Percentiles rank a stretch among this genome's conserved stretches.
phyloP scores from a whole-genome alignment of 2,797 vertebrate genomes.

The Chlorospingus semifuscus region DNA sequence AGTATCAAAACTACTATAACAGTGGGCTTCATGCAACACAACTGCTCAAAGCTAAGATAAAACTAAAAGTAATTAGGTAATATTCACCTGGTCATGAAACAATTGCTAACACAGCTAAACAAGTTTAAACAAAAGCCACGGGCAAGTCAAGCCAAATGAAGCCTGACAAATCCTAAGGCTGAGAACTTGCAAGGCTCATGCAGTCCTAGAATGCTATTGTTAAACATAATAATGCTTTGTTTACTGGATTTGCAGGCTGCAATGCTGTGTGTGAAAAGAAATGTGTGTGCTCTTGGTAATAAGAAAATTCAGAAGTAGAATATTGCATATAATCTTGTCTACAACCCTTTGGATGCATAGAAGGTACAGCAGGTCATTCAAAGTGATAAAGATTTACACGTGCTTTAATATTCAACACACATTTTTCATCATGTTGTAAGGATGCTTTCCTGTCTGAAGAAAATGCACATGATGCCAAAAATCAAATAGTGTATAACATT shows the following conservation, averaged over 20 bases:
- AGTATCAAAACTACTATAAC: neutral
- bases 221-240: neutral
- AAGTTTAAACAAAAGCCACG: neutral
- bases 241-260: neutral
- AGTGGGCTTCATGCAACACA: neutral
- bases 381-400: neutral
- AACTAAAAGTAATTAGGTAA: neutral
- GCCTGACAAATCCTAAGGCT: neutral
- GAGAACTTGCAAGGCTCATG: neutral
- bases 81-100: neutral
- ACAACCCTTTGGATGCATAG: neutral
- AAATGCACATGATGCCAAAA: neutral
- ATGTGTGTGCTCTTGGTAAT: neutral
- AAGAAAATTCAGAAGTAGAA: neutral
- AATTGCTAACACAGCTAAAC: neutral
- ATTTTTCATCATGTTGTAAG: neutral
- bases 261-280: neutral
- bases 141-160: neutral
- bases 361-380: neutral
- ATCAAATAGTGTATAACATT: neutral
- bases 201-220: neutral
- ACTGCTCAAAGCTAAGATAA: neutral
- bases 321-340: neutral
- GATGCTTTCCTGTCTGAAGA: neutral
- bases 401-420: neutral